Evolutionary conservation across 2,797 vertebrate species (phyloP), one percentile per base, ranked within the genome.

Genomic region (Thripadectes ignobilis): DNA sequence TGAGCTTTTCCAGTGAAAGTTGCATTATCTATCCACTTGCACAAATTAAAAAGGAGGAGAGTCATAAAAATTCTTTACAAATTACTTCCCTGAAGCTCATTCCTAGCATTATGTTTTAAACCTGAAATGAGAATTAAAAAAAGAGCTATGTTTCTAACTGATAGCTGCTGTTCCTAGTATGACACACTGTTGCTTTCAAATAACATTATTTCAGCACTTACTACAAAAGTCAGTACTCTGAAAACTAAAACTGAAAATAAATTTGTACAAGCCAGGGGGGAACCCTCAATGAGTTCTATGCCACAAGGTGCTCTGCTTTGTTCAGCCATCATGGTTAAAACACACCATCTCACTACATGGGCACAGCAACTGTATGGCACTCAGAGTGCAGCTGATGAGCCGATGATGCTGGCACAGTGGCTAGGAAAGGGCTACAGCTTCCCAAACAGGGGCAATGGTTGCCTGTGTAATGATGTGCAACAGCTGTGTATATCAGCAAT

Each of bases 31-130:
- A 52, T 52, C 55, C 39, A 73, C 16, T 81, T 52, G 26, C 27
- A 69, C n/a, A 73, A 58, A 90, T 90, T 82, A 94, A 74, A 93
- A 93, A 77, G 52, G 67, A 81, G 54, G 29, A 89, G 27, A 93
- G 17, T 18, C 49, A 61, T 85, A 88, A 92, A 91, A 94, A 88
- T 54, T 72, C 41, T 58, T 89, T 41, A 78, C 58, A 83, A 78
- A 81, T 84, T 3, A 66, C 23, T 84, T 93, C 48, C 73, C 58
- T 86, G 69, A 80, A 95, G 85, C 85, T 90, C 43, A 34, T 84
- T 72, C 46, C 39, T 62, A 34, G 30, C n/a, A 55, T 58, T 55
- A 82, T 13, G n/a, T 84, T 86, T 89, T 85, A 89, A 88, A 92
- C 54, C 73, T 95, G 62, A 92, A 79, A 62, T 30, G 52, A 96